Evolutionary conservation across 1,140 invertebrate species (phyloP).

Genomic region (Tigriopus japonicus): DNA sequence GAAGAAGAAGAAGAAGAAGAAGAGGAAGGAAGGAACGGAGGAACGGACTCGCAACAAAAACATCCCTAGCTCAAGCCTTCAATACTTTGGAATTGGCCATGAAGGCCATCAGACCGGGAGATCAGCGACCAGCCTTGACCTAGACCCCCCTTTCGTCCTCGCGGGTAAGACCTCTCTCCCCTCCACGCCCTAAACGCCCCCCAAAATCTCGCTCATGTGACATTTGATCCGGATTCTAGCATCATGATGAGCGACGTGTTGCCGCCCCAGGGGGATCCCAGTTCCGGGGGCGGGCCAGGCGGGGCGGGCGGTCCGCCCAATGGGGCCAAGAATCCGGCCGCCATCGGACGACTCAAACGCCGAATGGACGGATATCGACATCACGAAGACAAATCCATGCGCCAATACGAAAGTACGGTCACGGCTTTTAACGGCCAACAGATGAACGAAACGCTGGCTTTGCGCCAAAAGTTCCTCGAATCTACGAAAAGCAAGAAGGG

Average conservation of each 20-base stretch:
- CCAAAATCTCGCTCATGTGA: too few relatives aligned
- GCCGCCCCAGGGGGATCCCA: background rate
- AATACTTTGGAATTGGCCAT: too few relatives aligned
- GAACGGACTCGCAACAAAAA: too few relatives aligned
- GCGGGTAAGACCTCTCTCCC: too few relatives aligned
- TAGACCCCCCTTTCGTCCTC: too few relatives aligned
- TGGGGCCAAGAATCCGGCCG: background rate
- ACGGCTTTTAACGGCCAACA: conserved; percentile 1
- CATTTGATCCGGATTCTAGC: too few relatives aligned
- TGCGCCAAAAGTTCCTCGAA: conserved; percentile 6
- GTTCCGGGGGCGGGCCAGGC: background rate
- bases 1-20: too few relatives aligned
- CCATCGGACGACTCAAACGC: conserved; percentile 6
- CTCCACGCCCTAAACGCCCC: too few relatives aligned
- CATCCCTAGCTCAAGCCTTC: too few relatives aligned
- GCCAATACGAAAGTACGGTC: conserved; percentile 4
- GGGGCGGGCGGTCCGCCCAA: background rate
- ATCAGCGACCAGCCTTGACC: too few relatives aligned
- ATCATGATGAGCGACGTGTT: background rate
- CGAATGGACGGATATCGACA: conserved; percentile 10
- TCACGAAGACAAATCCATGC: background rate
- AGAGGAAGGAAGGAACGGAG: too few relatives aligned
- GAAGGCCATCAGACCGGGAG: too few relatives aligned
- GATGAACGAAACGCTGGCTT: background rate
- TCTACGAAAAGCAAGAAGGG: background rate